Evolutionary conservation across 1,140 invertebrate species (phyloP).

Genomic region (Leptestheria dahalacensis): DNA sequence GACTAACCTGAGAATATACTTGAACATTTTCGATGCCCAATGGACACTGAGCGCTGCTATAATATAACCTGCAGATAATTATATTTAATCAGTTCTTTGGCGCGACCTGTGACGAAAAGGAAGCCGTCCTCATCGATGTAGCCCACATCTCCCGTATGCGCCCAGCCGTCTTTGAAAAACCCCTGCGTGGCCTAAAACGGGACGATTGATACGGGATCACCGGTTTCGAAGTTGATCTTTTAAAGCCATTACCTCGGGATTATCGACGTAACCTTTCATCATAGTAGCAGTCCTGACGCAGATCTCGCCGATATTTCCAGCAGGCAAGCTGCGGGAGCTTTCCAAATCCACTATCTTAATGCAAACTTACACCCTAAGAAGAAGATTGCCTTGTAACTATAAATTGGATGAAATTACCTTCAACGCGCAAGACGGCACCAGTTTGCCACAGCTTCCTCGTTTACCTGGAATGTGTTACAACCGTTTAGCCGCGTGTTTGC

Average conservation of each 20-base stretch:
- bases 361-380: neutral
- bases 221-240: neutral
- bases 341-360: conserved; percentile 42
- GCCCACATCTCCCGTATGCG: conserved; percentile 34
- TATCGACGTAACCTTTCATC: conserved; percentile 42
- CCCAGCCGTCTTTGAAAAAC: conserved; percentile 26
- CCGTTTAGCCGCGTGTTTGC: neutral
- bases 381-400: conserved; percentile 24
- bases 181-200: neutral
- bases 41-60: too few species aligned
- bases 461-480: neutral
- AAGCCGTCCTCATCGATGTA: conserved; percentile 18
- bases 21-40: too few species aligned
- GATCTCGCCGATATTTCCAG: conserved; percentile 47
- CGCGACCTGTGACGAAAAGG: conserved; percentile 20
- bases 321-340: conserved; percentile 39
- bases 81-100: conserved; percentile 19
- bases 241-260: neutral
- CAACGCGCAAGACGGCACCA: neutral
- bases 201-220: neutral
- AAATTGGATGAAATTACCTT: neutral
- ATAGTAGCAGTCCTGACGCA: conserved; percentile 47
- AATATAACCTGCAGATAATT: conserved; percentile 12
- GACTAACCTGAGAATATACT: too few species aligned
- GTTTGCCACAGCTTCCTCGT: neutral